Conservation (phyloP, 2,888 invertebrate genomes). For the Zeuzera pyrina region DNA sequence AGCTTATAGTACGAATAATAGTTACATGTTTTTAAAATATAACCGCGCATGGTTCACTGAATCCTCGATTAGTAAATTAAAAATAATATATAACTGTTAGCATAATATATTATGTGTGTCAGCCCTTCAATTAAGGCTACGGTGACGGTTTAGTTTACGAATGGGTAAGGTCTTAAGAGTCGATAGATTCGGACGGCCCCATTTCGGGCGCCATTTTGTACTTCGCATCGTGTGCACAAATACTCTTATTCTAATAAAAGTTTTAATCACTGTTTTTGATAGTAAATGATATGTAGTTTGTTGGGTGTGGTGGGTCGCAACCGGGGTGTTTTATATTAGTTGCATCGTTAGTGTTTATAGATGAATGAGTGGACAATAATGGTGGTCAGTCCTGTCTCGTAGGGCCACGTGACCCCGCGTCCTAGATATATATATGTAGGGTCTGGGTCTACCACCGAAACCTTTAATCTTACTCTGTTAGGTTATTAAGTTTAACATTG, state of each 20-base stretch:
- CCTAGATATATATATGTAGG: neutral
- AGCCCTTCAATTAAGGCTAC: constrained; percentile 28
- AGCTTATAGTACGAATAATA: constrained; percentile 59
- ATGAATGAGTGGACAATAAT: constrained; percentile 64
- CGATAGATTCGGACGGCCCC: no score
- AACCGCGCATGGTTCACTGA: constrained; percentile 37
- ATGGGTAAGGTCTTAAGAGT: neutral
- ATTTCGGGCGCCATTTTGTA: constrained; percentile 24
- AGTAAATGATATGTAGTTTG: constrained; percentile 30
- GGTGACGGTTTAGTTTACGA: constrained; percentile 10
- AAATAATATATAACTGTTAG: constrained; percentile 28
- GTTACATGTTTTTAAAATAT: constrained; percentile 44
- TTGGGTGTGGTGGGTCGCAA: constrained; percentile 24
- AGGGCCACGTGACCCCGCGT: constrained; percentile 1
- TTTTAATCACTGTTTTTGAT: constrained; percentile 55
- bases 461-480: constrained; percentile 51
- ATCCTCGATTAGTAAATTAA: no score
- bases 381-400: constrained; percentile 43
- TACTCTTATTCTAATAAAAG: constrained; percentile 48
- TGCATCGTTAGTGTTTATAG: constrained; percentile 55
- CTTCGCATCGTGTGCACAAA: constrained; percentile 51
- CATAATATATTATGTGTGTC: constrained; percentile 40
- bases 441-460: constrained; percentile 35
- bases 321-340: constrained; percentile 46
- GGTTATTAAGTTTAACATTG: constrained; percentile 54